A percentile compares a stretch with the other conserved stretches of the same genome.
Conservation (phyloP, 2,797 vertebrate species). For the Scyliorhinus canicula region DNA sequence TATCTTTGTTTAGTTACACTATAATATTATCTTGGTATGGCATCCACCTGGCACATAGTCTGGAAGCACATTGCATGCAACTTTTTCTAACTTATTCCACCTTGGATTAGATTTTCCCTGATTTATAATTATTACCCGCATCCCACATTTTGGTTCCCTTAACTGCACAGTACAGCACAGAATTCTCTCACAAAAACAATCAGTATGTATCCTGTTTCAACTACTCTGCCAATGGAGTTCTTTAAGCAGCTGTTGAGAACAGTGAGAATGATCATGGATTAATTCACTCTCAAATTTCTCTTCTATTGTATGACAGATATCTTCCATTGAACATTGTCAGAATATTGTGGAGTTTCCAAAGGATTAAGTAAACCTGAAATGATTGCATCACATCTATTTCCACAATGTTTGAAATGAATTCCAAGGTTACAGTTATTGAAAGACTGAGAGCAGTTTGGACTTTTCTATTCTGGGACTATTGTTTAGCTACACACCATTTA, state of each 20-base stretch:
- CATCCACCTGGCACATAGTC: neutral
- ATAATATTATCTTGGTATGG: too few species aligned
- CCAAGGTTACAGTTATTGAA: neutral
- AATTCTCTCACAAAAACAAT: neutral
- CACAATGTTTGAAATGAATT: neutral
- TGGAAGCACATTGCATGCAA: neutral
- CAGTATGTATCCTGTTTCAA: neutral
- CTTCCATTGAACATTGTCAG: neutral
- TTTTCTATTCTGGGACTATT: neutral
- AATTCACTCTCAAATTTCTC: neutral
- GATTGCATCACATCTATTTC: neutral
- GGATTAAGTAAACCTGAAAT: neutral
- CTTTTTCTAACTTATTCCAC: neutral
- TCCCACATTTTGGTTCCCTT: neutral
- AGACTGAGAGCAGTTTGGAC: neutral
- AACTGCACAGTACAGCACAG: neutral
- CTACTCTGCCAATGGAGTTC: neutral
- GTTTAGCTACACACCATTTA: neutral
- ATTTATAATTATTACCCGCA: neutral
- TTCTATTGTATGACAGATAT: neutral
- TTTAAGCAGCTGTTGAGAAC: neutral
- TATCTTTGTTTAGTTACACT: constrained; percentile 6
- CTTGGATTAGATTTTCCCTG: neutral
- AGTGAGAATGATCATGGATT: neutral
- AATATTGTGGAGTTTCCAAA: neutral